phyloP scores from a whole-genome alignment of 2,797 vertebrate species.

The Siniperca undulata region DNA sequence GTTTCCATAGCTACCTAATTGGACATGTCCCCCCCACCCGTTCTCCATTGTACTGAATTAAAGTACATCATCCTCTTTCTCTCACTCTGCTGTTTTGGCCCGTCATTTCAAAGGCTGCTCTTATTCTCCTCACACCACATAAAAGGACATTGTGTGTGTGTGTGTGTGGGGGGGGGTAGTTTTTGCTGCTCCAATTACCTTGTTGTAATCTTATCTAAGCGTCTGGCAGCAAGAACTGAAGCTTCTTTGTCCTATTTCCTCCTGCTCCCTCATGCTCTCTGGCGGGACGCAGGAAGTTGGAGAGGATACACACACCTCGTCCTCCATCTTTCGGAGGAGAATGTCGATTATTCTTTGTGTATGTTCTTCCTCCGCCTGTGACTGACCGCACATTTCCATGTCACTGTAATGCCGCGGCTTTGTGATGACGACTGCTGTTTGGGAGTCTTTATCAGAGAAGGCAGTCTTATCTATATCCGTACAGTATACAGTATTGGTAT shows the following conservation, averaged over 20 bases:
- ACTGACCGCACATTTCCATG: slow-evolving; percentile 32
- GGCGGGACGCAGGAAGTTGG: slow-evolving; percentile 9
- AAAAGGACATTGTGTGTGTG: slow-evolving; percentile 50
- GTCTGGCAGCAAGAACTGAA: slow-evolving; percentile 60
- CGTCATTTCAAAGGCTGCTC: slow-evolving; percentile 58
- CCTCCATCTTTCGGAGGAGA: slow-evolving; percentile 10
- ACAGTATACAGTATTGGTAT: slow-evolving; percentile 33
- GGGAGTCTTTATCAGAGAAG: slow-evolving; percentile 48
- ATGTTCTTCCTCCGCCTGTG: background rate
- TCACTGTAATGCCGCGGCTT: slow-evolving; percentile 7
- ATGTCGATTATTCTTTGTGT: slow-evolving; percentile 27
- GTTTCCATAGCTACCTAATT: slow-evolving; percentile 75
- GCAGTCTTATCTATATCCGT: slow-evolving; percentile 61
- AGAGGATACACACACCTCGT: slow-evolving; percentile 21
- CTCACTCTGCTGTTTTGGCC: slow-evolving; percentile 42
- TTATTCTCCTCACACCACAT: slow-evolving; percentile 51
- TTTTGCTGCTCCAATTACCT: slow-evolving; percentile 68
- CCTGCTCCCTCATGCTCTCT: slow-evolving; percentile 16
- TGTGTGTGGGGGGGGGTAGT: background rate
- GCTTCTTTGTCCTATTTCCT: slow-evolving; percentile 63
- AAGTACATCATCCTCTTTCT: slow-evolving; percentile 51
- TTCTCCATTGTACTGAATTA: slow-evolving; percentile 53
- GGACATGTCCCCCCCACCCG: slow-evolving; percentile 7
- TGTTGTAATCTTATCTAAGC: slow-evolving; percentile 72
- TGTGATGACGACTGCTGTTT: slow-evolving; percentile 41